Conservation (phyloP, 2,888 invertebrate species). For the Oxycera nigricornis region DNA sequence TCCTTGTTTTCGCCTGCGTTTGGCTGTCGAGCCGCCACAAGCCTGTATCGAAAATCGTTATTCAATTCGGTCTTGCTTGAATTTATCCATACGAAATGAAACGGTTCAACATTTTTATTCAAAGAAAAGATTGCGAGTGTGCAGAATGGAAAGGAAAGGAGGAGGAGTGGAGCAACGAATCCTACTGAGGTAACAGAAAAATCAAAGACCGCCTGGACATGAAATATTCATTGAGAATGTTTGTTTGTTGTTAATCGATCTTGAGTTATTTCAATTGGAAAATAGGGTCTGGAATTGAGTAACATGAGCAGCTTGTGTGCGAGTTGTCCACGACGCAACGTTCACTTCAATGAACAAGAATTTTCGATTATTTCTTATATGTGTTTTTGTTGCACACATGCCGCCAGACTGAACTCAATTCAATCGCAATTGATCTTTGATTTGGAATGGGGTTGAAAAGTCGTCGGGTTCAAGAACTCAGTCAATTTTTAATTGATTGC, state of each 20-base stretch:
- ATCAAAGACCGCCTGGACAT: conserved; percentile 9
- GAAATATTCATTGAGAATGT: conserved; percentile 37
- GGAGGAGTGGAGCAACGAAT: background rate
- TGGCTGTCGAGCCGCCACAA: background rate
- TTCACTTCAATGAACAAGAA: background rate
- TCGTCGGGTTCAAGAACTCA: no score
- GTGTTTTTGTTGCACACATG: no score
- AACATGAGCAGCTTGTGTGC: conserved; percentile 11
- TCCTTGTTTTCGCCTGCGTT: background rate
- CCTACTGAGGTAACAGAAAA: background rate
- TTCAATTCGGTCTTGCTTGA: conserved; percentile 19
- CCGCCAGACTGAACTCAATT: no score
- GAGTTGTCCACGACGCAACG: background rate
- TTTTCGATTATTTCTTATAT: background rate
- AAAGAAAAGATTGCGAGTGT: background rate
- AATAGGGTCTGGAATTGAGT: conserved; percentile 9
- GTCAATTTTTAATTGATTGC: no score
- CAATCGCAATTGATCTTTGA: no score
- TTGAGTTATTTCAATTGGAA: conserved; percentile 34
- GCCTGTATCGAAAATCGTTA: background rate
- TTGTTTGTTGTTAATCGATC: conserved; percentile 30
- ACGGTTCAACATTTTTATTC: background rate
- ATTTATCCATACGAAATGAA: conserved; percentile 21
- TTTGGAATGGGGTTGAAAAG: no score
- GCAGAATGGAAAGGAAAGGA: background rate